These are phyloP conservation scores for Delia radicum DNA, from an alignment of 1,140 invertebrate genomes.

Conservation along the genomic window DNA sequence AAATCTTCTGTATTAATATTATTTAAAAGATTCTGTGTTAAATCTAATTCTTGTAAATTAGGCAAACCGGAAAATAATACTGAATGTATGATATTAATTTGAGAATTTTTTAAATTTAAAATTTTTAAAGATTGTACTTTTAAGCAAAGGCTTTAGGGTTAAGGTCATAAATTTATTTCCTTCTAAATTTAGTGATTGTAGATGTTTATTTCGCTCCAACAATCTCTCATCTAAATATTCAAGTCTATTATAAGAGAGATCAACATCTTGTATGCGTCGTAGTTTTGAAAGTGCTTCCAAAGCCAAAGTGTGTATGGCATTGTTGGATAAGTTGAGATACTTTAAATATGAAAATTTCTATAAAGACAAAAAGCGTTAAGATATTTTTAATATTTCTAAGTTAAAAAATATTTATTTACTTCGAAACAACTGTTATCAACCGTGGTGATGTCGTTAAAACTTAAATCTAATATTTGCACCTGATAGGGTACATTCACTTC, in stretches of 20 bases:
- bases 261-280: slow-evolving; percentile 35
- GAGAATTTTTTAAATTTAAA: slow-evolving; percentile 45
- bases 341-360: slow-evolving; percentile 41
- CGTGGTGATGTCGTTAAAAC: slow-evolving; percentile 51
- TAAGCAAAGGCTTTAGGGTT: slow-evolving; percentile 34
- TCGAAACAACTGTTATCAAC: slow-evolving; percentile 47
- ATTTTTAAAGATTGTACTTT: slow-evolving; percentile 37
- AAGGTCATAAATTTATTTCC: slow-evolving; percentile 48
- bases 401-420: slow-evolving; percentile 31
- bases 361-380: neutral
- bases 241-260: slow-evolving; percentile 50
- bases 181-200: slow-evolving; percentile 42
- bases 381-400: neutral
- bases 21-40: slow-evolving; percentile 46
- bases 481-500: slow-evolving; percentile 44
- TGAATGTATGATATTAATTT: slow-evolving; percentile 40
- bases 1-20: slow-evolving; percentile 34
- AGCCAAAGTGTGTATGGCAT: slow-evolving; percentile 45
- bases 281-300: slow-evolving; percentile 43
- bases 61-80: slow-evolving; percentile 38
- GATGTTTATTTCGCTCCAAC: slow-evolving; percentile 39
- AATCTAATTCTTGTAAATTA: slow-evolving; percentile 39
- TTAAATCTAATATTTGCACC: slow-evolving; percentile 50
- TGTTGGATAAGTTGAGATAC: slow-evolving; percentile 42
- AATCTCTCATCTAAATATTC: slow-evolving; percentile 47